These are phyloP conservation scores for Ellobius talpinus DNA, from an alignment of 2,113 vertebrate genomes.

Conservation along the genomic window DNA sequence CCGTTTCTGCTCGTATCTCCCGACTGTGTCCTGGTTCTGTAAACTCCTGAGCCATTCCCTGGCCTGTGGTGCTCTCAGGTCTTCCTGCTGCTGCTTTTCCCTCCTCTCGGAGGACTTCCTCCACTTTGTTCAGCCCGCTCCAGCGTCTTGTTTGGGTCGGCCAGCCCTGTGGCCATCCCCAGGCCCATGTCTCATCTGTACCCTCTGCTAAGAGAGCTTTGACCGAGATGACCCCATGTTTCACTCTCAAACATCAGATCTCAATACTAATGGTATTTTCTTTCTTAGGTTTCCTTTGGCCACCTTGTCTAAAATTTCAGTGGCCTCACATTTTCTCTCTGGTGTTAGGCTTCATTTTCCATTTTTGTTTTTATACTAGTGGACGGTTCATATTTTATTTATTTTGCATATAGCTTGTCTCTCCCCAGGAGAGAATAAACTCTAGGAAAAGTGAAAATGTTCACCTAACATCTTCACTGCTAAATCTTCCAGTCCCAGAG, in stretches of 20 bases:
- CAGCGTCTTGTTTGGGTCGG: not conserved
- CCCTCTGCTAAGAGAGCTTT: not conserved
- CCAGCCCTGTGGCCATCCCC: no score
- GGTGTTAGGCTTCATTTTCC: not conserved
- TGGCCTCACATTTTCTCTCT: not conserved
- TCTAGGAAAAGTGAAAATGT: not conserved
- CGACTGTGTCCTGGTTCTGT: not conserved
- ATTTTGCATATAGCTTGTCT: not conserved
- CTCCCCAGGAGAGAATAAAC: not conserved
- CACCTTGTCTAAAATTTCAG: not conserved
- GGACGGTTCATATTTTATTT: constrained; percentile 39
- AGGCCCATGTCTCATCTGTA: not conserved
- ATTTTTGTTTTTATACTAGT: not conserved
- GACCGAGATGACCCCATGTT: not conserved
- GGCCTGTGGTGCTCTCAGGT: not conserved
- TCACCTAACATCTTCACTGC: not conserved
- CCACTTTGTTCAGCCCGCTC: not conserved
- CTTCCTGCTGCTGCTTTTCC: not conserved
- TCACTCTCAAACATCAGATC: not conserved
- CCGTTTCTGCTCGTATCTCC: not conserved
- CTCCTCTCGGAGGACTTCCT: not conserved
- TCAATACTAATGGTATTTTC: not conserved
- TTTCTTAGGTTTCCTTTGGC: not conserved
- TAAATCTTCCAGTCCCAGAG: not conserved
- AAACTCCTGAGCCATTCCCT: not conserved